phyloP scores from a whole-genome alignment of 2,888 invertebrate species.

The Luperina nickerlii region DNA sequence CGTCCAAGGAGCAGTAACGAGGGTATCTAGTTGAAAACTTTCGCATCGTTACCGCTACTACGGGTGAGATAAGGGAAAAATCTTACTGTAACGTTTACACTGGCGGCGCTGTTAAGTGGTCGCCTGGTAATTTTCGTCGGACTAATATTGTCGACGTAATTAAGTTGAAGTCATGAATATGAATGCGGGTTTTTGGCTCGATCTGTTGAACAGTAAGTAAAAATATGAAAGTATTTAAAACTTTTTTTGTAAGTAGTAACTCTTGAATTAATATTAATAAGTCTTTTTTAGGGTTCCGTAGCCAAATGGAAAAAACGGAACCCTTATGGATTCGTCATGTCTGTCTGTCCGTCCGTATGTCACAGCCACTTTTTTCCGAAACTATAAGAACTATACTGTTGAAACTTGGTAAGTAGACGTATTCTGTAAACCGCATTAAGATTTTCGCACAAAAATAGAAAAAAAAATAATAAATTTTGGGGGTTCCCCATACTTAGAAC shows the following conservation, averaged over 20 bases:
- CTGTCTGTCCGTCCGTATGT: no score
- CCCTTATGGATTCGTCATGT: no score
- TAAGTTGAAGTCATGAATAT: conserved; percentile 11
- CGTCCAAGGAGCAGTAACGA: conserved; percentile 79
- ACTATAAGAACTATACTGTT: no score
- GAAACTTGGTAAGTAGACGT: no score
- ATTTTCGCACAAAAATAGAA: no score
- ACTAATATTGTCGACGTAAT: background rate
- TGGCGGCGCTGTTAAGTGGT: conserved; percentile 56
- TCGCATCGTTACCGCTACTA: conserved; percentile 82
- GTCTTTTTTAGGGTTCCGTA: background rate
- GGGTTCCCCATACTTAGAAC: no score
- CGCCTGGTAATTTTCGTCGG: conserved; percentile 10
- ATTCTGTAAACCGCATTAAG: no score
- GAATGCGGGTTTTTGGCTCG: background rate
- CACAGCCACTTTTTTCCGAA: no score
- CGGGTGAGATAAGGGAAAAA: conserved; percentile 81
- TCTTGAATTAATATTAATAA: background rate
- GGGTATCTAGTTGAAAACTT: conserved; percentile 79
- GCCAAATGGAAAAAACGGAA: no score
- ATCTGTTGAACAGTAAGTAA: no score
- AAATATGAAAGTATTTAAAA: background rate
- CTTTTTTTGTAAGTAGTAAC: background rate
- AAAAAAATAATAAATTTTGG: no score
- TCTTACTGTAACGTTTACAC: conserved; percentile 75